Base-by-base conservation (phyloP, 2,113 vertebrate species). In the Aviceda subcristata region DNA sequence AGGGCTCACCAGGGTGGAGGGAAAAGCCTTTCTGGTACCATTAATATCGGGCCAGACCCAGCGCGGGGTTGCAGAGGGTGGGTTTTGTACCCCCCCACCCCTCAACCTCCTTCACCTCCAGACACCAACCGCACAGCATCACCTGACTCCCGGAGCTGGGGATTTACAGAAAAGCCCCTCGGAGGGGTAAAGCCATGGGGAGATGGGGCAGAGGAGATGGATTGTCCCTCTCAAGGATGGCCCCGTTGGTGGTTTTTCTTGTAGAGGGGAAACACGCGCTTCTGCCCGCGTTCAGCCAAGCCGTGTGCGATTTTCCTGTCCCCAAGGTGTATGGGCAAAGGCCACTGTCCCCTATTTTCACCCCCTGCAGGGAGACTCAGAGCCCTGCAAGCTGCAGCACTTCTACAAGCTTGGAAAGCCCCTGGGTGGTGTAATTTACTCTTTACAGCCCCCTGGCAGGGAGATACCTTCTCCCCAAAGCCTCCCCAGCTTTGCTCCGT, bases 61-160 rank as follows among this genome's bases (percentile, higher is more conserved):
- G 45, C 7, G 20, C 1, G 2, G 15, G 53, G 15, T 26, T 21
- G 24, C 6, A 20, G 32, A 23, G 13, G 29, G 24, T 23, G n/a
- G 1, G 4, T 48, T 68, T 46, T 45, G 15, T 22, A 30, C 46
- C 41, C 11, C 12, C 23, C n/a, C 46, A 62, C 3, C 24, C 22
- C 39, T 2, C 22, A 73, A 36, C 18, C 7, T n/a, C 45, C 12
- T 62, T 19, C 9, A 1, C 26, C 17, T 77, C 41, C 86, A 14
- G 17, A n/a, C 21, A 21, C 13, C 22, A 11, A 12, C 0, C 0
- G 1, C 18, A 1, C 1, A 0, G 32, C 24, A 1, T 5, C 38
- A 10, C 8, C 3, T 0, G 20, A 32, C 46, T 82, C 79, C 64
- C 0, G 0, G 48, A 80, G 72, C n/a, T 55, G 72, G 23, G 38